Conservation (phyloP, 2,797 vertebrate species). For the Cossypha caffra region DNA sequence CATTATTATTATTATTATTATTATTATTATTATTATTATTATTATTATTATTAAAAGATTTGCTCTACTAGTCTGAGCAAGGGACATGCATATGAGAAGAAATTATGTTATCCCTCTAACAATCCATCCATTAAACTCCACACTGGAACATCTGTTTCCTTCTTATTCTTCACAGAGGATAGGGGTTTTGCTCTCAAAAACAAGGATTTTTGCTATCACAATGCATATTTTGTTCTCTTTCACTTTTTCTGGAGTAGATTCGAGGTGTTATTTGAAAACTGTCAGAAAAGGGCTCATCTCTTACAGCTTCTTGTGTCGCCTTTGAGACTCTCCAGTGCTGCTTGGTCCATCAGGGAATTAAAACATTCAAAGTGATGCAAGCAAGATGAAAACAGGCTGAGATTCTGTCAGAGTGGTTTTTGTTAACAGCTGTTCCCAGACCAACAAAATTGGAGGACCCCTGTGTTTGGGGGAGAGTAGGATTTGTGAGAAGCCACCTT, state of each 20-base stretch:
- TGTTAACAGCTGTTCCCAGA: background rate
- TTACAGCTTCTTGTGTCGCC: background rate
- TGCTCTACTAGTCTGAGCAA: background rate
- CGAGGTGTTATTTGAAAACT: conserved; percentile 21
- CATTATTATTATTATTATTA: background rate
- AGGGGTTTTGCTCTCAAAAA: conserved; percentile 18
- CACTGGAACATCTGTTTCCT: conserved; percentile 5
- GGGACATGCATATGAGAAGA: background rate
- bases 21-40: too few relatives aligned
- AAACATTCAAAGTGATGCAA: background rate
- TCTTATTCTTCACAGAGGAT: background rate
- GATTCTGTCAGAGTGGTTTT: conserved; percentile 1
- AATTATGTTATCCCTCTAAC: background rate
- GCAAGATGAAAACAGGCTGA: conserved; percentile 19
- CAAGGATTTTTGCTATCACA: conserved; percentile 3
- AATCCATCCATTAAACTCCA: background rate
- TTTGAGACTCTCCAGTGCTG: background rate
- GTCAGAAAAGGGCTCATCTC: conserved; percentile 22
- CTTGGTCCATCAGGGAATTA: conserved; percentile 2
- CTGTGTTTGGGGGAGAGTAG: background rate
- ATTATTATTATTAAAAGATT: background rate
- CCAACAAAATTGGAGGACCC: background rate
- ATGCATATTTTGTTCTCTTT: conserved; percentile 41
- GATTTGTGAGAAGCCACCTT: background rate
- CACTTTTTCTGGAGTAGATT: background rate